These are phyloP conservation scores for Pristionchus maxplancki DNA, from an alignment of 2,888 invertebrate genomes.

Conservation along the genomic window DNA sequence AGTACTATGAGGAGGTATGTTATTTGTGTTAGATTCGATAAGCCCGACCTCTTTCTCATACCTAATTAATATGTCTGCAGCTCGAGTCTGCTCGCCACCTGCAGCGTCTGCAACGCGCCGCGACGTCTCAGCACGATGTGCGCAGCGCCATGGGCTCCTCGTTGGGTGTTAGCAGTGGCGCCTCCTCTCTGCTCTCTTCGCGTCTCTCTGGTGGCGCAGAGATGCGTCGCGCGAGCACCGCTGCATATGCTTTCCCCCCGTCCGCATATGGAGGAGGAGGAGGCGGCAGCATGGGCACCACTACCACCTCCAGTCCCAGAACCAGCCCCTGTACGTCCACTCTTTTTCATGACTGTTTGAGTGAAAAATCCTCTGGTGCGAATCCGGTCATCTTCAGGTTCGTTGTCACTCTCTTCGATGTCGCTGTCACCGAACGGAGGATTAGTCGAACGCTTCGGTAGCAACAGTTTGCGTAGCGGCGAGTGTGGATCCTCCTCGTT, in stretches of 20 bases:
- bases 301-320: conserved; percentile 8
- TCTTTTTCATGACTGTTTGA: neutral
- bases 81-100: conserved; percentile 8
- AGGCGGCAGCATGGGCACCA: neutral
- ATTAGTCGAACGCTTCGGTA: neutral
- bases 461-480: neutral
- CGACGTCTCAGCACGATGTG: conserved; percentile 1
- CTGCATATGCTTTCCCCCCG: neutral
- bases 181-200: neutral
- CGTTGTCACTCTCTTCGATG: conserved; percentile 28
- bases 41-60: neutral
- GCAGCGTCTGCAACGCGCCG: conserved; percentile 41
- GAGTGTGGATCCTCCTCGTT: neutral
- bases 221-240: neutral
- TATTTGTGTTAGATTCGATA: neutral
- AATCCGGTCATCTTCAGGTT: neutral
- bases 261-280: neutral
- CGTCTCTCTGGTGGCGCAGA: neutral
- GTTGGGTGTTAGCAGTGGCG: neutral
- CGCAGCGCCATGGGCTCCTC: neutral
- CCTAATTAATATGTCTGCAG: neutral
- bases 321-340: conserved; percentile 14
- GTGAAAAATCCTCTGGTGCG: no score
- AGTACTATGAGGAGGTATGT: conserved; percentile 50
- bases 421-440: conserved; percentile 15